Percentiles rank a stretch among this genome's conserved stretches.
Evolutionary conservation across 2,113 vertebrate species (phyloP).

Genomic region (Mirza zaza): DNA sequence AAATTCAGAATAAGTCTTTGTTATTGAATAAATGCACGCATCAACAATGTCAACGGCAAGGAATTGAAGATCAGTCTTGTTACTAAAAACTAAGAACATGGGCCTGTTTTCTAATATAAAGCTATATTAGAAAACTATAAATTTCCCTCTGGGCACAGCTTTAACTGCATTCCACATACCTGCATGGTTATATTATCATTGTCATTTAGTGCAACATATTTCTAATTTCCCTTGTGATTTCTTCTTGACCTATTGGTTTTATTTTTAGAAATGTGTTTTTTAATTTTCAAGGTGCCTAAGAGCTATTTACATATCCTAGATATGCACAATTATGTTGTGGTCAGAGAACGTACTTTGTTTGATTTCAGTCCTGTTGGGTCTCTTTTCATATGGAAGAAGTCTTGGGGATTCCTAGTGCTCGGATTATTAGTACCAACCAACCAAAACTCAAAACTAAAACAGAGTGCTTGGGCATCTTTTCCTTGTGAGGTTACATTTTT

Average conservation of each 20-base stretch:
- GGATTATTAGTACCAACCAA: neutral
- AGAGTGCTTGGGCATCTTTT: neutral
- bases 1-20: neutral
- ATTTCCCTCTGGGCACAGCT: neutral
- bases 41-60: neutral
- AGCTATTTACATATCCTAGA: neutral
- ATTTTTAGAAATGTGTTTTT: neutral
- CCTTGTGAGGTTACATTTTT: constrained; percentile 40
- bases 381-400: neutral
- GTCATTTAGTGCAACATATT: neutral
- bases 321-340: neutral
- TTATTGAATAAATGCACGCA: neutral
- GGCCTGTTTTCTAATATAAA: neutral
- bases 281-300: neutral
- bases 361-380: neutral
- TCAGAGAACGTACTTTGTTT: constrained; percentile 2
- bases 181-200: neutral
- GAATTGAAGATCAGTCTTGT: neutral
- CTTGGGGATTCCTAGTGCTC: neutral
- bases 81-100: neutral
- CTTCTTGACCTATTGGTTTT: neutral
- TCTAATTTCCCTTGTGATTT: neutral
- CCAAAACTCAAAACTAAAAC: neutral
- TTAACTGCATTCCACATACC: neutral
- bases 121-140: neutral